Evolutionary conservation across 2,113 vertebrate genomes (phyloP), one percentile per base, ranked within the genome.

Genomic region (Typhlomys cinereus): DNA sequence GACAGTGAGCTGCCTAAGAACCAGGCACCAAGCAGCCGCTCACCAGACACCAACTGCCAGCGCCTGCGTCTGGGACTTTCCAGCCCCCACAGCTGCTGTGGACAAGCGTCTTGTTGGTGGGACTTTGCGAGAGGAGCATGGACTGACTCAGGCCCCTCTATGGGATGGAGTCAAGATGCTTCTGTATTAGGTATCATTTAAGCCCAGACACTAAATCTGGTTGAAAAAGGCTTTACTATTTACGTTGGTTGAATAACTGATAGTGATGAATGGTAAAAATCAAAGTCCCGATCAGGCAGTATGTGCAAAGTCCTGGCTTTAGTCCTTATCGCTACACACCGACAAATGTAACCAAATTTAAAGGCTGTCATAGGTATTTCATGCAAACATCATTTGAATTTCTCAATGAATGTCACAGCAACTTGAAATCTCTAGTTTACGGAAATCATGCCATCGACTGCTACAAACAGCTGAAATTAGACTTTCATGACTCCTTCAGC

Each of bases 211-310:
- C 27, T 91, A 85, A 80, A 80, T 70, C 44, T 71, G 39, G 66
- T 67, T 15, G 39, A 17, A 4, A 93, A 67, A 20, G 31, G n/a
- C 39, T 94, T 86, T 79, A 70, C 39, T 89, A 29, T 84, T 46
- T 95, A n/a, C n/a, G n/a, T n/a, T n/a, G n/a, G n/a, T 95, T 84
- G 54, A 91, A 75, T 62, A 25, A 89, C 29, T 46, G 31, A 86
- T 86, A 59, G 25, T 44, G 64, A 71, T 76, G 41, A 64, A 85
- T 89, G 80, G 7, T 61, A 23, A 89, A 91, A 73, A 67, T 70
- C 18, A 66, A 86, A 82, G 71, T 3, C 39, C n/a, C n/a, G n/a
- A n/a, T n/a, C n/a, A n/a, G n/a, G n/a, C n/a, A n/a, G n/a, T n/a
- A n/a, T n/a, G n/a, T n/a, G n/a, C n/a, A n/a, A n/a, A n/a, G 59